Percentiles rank a stretch among this genome's conserved stretches.
Conservation (phyloP, 2,888 invertebrate genomes). For the Apodemia hepburni region DNA sequence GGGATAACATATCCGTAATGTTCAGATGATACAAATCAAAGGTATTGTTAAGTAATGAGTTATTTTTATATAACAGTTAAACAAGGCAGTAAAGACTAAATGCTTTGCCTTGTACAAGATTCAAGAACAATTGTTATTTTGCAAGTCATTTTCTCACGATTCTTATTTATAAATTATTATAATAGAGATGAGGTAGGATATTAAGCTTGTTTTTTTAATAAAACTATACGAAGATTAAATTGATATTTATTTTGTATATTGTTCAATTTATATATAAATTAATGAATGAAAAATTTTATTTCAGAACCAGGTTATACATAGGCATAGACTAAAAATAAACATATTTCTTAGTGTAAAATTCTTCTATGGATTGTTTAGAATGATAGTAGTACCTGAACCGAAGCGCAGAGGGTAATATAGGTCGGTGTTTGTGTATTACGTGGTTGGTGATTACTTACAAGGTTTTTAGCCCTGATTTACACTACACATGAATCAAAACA, state of each 20-base stretch:
- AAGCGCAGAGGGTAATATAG: too few relatives aligned
- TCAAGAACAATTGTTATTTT: conserved; percentile 32
- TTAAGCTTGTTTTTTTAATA: neutral
- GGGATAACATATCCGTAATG: conserved; percentile 61
- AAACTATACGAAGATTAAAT: conserved; percentile 3
- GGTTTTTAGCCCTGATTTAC: too few relatives aligned
- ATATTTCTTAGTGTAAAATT: too few relatives aligned
- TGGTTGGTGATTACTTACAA: too few relatives aligned
- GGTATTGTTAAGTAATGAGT: conserved; percentile 42
- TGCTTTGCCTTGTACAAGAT: conserved; percentile 8
- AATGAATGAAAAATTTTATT: too few relatives aligned
- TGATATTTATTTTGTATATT: neutral
- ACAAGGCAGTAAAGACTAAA: conserved; percentile 14
- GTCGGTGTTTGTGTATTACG: too few relatives aligned
- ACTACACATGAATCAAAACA: too few relatives aligned
- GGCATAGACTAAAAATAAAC: too few relatives aligned
- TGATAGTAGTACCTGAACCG: too few relatives aligned
- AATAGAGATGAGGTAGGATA: conserved; percentile 11
- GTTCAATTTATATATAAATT: neutral
- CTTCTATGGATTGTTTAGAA: too few relatives aligned
- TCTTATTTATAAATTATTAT: conserved; percentile 28
- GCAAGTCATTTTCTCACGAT: conserved; percentile 60
- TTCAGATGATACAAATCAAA: conserved; percentile 48
- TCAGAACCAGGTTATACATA: too few relatives aligned
- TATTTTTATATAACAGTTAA: conserved; percentile 14